These are phyloP conservation scores for Mycalesis mineus DNA, from an alignment of 2,888 invertebrate species.

Conservation along the genomic window DNA sequence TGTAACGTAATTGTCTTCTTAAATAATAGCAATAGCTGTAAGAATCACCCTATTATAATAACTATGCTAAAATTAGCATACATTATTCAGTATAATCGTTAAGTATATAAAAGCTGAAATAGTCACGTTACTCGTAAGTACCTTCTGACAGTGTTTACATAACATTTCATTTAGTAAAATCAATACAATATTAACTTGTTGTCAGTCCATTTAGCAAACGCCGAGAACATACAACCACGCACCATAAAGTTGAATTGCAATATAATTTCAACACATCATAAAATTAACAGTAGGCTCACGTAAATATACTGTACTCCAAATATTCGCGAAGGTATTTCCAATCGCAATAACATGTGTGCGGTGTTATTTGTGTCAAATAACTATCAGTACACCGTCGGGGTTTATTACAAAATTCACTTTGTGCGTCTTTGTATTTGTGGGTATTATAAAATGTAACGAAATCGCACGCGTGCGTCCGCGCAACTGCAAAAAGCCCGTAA, in stretches of 20 bases:
- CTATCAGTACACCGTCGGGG: background rate
- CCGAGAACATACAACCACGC: background rate
- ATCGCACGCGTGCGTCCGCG: background rate
- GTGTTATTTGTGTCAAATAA: conserved; percentile 7
- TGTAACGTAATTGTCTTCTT: too few species aligned
- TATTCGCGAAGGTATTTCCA: conserved; percentile 1
- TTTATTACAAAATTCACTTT: conserved; percentile 7
- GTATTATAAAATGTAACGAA: background rate
- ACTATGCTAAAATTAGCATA: too few species aligned
- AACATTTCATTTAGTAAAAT: too few species aligned
- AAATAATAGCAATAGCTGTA: too few species aligned
- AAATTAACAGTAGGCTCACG: conserved; percentile 7
- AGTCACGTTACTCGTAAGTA: too few species aligned
- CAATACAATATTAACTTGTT: too few species aligned
- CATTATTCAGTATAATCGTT: too few species aligned
- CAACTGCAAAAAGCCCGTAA: background rate
- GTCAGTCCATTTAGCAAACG: background rate
- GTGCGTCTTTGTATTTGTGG: background rate
- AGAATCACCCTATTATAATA: too few species aligned
- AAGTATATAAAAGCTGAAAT: too few species aligned
- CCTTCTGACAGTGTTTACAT: too few species aligned
- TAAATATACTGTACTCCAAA: conserved; percentile 1
- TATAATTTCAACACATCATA: background rate
- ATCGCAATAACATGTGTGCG: conserved; percentile 2
- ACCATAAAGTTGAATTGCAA: background rate